These are phyloP conservation scores for Himalopsyche phryganea DNA, from an alignment of 1,140 invertebrate genomes.

Conservation along the genomic window DNA sequence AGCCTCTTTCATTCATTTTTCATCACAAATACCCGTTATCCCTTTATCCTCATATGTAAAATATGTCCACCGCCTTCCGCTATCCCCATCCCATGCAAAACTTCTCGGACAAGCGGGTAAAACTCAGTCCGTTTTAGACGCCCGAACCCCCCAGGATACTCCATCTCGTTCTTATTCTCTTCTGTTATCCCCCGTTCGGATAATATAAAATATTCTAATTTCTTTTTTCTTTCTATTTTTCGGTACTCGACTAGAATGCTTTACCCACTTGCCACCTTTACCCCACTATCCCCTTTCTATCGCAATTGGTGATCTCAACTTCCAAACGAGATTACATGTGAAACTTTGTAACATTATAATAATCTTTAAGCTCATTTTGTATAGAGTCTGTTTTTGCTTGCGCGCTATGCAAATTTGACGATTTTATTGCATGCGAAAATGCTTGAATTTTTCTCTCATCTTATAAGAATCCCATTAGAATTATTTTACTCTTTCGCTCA, in stretches of 20 bases:
- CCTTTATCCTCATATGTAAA: constrained; percentile 33
- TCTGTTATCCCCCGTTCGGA: constrained; percentile 20
- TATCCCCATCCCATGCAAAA: constrained; percentile 5
- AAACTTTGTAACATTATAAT: neutral
- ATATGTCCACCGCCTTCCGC: constrained; percentile 23
- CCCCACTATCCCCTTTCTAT: constrained; percentile 24
- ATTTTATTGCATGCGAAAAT: neutral
- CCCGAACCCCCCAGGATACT: neutral
- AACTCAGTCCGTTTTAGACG: constrained; percentile 5
- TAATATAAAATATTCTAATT: constrained; percentile 35
- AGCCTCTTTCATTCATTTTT: constrained; percentile 31
- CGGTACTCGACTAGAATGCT: constrained; percentile 21
- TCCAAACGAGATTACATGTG: neutral
- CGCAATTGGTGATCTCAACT: constrained; percentile 26
- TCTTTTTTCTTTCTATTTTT: constrained; percentile 28
- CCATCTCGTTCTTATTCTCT: constrained; percentile 5
- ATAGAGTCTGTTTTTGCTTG: constrained; percentile 1
- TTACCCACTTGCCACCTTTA: constrained; percentile 16
- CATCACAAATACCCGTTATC: constrained; percentile 31
- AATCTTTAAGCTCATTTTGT: neutral
- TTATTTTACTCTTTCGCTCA: constrained; percentile 30
- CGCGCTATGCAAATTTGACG: neutral
- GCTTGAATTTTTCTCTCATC: constrained; percentile 22
- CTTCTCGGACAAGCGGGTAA: constrained; percentile 1
- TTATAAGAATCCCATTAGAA: constrained; percentile 35